Evolutionary conservation across 1,140 invertebrate genomes (phyloP), one percentile per base, ranked within the genome.

Genomic region (Drosophila willistoni): DNA sequence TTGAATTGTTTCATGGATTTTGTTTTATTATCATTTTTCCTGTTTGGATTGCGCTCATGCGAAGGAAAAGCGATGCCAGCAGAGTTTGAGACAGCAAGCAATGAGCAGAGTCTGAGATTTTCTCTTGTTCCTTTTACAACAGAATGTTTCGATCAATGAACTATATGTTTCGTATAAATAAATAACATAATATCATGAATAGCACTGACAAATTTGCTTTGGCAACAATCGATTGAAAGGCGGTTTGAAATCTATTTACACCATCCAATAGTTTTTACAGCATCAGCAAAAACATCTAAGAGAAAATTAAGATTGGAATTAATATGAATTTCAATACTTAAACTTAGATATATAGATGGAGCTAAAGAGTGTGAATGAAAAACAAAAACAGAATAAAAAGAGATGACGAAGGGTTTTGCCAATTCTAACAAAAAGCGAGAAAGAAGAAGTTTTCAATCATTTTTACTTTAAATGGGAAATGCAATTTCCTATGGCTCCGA

Each of bases 401-500:
- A 10, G 17, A 22, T 12, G 19, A 51, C 6, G 17, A 19, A 19
- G 17, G 17, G 44, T 51, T 51, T 22, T 51, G 44, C 44, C 17
- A 22, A 51, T 51, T 14, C 19, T 51, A 14, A 51, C 17, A n/a
- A 44, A 14, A 44, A 44, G 5, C 5, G 4, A 51, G 14, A 51
- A 51, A 4, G 9, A 51, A 51, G 13, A 51, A 51, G 9, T 51
- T 51, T 51, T 51, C 17, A 22, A 10, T 9, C 44, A 19, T 51
- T 51, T 51, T 51, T 51, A 22, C 44, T 51, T 51, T 51, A 51
- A 51, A 51, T 77, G 79, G 76, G 62, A 68, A 73, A 79, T 86
- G 83, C 83, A 83, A 86, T 86, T 86, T 71, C 44, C 79, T 76
- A 86, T 87, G 79, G 86, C 51, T 22, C 19, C 13, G 33, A 25